Evolutionary conservation across 2,797 vertebrate species (phyloP).

Genomic region (Pantherophis alleghaniensis): DNA sequence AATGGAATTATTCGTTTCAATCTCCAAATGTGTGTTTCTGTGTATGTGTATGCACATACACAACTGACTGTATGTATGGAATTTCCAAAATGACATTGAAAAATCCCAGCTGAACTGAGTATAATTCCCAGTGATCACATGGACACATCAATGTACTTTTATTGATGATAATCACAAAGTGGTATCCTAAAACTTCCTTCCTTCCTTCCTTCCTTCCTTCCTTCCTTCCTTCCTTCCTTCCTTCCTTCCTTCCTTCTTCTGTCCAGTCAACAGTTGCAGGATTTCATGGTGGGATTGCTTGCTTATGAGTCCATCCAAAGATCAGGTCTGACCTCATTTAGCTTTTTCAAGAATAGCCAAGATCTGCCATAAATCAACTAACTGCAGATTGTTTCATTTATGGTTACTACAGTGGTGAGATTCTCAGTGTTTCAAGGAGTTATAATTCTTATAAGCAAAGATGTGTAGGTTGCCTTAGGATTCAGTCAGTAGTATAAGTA

Average conservation of each 20-base stretch:
- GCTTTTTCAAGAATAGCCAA: neutral
- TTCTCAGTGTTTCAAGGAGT: neutral
- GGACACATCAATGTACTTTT: neutral
- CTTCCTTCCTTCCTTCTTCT: too few relatives aligned
- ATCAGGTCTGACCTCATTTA: neutral
- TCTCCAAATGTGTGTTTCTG: slow-evolving; percentile 13
- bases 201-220: neutral
- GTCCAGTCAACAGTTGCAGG: neutral
- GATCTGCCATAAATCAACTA: neutral
- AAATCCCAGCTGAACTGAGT: neutral
- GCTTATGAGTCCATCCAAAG: neutral
- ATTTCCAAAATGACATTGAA: neutral
- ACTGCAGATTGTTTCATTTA: neutral
- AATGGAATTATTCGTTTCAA: slow-evolving; percentile 62
- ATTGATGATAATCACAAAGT: neutral
- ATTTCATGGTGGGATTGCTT: neutral
- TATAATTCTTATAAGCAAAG: neutral
- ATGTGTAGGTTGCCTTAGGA: neutral
- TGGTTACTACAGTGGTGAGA: neutral
- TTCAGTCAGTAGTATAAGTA: neutral
- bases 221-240: neutral
- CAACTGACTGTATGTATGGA: neutral
- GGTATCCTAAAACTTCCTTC: neutral
- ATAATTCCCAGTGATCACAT: slow-evolving; percentile 33
- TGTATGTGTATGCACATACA: neutral